Evolutionary conservation across 2,113 vertebrate genomes (phyloP), one percentile per base, ranked within the genome.

Genomic region (Mesocricetus auratus): DNA sequence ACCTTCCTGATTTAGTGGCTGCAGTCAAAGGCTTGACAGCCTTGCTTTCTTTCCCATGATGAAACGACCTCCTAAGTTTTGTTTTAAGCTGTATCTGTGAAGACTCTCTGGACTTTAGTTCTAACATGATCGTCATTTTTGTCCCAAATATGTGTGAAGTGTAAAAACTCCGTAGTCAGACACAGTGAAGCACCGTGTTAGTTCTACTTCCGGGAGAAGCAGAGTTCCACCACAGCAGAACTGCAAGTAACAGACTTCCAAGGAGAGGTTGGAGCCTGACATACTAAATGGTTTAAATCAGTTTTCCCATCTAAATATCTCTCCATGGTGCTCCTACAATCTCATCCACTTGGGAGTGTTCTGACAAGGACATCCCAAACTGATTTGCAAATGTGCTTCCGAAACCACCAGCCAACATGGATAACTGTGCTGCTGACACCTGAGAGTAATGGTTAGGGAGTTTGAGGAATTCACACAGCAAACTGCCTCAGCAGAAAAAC

Each of bases 31-130:
- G 7, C n/a, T 62, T 56, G 77, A 64, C 39, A 50, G 47, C 3
- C 1, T 42, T 58, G 10, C 6, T 58, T 29, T 79, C 45, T 66
- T 71, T 45, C 62, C 21, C 56, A 86, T 60, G 47, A 16, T 56
- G 15, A 96, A 79, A 95, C 81, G 1, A 75, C 1, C 45, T 93
- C 81, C 71, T 58, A n/a, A 24, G 19, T 71, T 90, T 64, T 89
- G 24, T 64, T 92, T 87, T 92, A 79, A 90, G 69, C 16, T 11
- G 36, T 86, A 77, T 39, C 15, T 79, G 6, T 19, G 39, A 89
- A 86, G 75, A 39, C 39, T 89, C 24, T 91, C 22, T 94, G 26
- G 69, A 93, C 66, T 75, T 74, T 10, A 89, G 64, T 88, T 78
- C 74, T 92, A 47, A 73, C 15, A 85, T 3, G 16, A 75, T 21